phyloP scores from a whole-genome alignment of 2,888 invertebrate species.

The Chrysolina haemoptera region DNA sequence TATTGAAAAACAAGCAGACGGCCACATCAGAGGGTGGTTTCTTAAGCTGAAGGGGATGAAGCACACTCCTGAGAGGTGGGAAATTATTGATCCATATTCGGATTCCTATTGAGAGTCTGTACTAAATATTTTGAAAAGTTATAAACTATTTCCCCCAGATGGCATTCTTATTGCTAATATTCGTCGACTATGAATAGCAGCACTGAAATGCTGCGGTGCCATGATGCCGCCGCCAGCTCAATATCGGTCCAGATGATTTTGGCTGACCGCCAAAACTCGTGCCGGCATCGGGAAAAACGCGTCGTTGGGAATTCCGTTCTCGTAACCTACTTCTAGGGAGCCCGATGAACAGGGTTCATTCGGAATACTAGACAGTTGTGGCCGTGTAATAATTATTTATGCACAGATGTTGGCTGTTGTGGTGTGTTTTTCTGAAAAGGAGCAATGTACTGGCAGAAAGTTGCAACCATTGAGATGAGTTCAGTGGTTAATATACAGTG shows the following conservation, averaged over 20 bases:
- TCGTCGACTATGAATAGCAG: neutral
- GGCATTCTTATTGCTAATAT: too few species aligned
- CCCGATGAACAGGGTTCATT: slow-evolving; percentile 11
- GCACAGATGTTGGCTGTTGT: neutral
- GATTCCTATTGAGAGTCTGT: too few species aligned
- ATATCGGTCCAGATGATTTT: slow-evolving; percentile 58
- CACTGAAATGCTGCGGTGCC: slow-evolving; percentile 23
- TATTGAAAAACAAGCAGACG: too few species aligned
- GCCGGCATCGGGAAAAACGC: slow-evolving; percentile 10
- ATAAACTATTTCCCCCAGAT: too few species aligned
- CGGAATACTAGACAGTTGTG: slow-evolving; percentile 8
- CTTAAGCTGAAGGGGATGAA: too few species aligned
- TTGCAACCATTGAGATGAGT: too few species aligned
- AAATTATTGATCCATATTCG: too few species aligned
- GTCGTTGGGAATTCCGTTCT: neutral
- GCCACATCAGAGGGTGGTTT: too few species aligned
- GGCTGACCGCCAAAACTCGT: slow-evolving; percentile 54
- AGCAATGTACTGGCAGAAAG: too few species aligned
- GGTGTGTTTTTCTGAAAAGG: neutral
- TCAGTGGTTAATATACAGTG: too few species aligned
- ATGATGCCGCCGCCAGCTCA: slow-evolving; percentile 52
- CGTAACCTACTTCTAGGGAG: slow-evolving; percentile 5
- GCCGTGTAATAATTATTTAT: slow-evolving; percentile 5
- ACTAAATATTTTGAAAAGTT: too few species aligned
- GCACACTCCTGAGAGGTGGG: too few species aligned